Percentiles rank a stretch among this genome's conserved stretches.
Conservation (phyloP, 2,797 vertebrate genomes). For the Ceryle rudis region DNA sequence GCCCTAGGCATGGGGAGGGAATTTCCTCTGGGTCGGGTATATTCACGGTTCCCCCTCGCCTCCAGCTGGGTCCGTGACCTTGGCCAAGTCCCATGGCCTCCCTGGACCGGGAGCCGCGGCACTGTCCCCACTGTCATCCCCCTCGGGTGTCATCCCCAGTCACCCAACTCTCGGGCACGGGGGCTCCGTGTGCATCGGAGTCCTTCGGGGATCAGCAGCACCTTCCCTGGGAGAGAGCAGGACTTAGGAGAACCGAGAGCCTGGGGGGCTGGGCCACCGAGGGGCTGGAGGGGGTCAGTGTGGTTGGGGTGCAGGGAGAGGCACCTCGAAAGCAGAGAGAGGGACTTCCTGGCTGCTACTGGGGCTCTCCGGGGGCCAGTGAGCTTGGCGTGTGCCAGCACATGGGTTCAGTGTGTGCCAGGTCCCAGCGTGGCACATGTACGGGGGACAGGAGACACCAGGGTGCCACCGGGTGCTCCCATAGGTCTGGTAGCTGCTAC, state of each 20-base stretch:
- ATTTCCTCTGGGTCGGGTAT: not conserved
- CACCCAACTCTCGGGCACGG: not conserved
- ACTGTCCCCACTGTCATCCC: not conserved
- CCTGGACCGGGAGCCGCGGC: not conserved
- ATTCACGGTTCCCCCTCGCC: rapidly evolving
- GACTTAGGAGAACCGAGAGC: not conserved
- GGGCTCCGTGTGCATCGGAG: rapidly evolving
- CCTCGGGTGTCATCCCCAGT: not conserved
- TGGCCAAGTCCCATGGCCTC: not conserved
- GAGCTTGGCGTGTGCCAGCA: rapidly evolving
- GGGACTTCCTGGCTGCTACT: not conserved
- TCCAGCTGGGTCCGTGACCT: not conserved
- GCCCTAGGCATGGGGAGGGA: not conserved
- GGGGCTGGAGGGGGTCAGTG: rapidly evolving
- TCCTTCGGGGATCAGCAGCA: not conserved
- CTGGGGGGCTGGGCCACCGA: rapidly evolving
- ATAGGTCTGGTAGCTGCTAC: rapidly evolving
- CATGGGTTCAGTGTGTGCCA: not conserved
- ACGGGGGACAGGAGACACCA: rapidly evolving
- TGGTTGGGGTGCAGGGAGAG: not conserved
- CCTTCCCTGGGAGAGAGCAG: not conserved
- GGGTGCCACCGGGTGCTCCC: not conserved
- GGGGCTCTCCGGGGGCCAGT: rapidly evolving
- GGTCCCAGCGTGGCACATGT: not conserved
- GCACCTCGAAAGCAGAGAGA: not conserved